phyloP scores from a whole-genome alignment of 2,113 vertebrate genomes.

The Tautogolabrus adspersus region DNA sequence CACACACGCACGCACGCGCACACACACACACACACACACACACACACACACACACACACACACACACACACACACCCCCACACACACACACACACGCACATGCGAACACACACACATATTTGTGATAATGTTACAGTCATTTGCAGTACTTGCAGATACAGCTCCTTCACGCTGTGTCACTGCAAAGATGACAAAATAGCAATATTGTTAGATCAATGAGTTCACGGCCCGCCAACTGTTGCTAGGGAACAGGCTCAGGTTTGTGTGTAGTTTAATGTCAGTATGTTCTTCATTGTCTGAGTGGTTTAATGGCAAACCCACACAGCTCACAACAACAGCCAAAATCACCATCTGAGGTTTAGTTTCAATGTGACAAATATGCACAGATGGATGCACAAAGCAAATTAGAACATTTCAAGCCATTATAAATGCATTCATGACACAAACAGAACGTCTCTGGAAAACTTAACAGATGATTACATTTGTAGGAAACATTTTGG shows the following conservation, averaged over 20 bases:
- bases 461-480: conserved; percentile 6
- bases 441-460: conserved; percentile 29
- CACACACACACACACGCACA: not conserved
- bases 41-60: conserved; percentile 21
- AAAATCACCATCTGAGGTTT: conserved; percentile 60
- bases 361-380: conserved; percentile 41
- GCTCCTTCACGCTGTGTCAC: not conserved
- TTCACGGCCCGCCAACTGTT: conserved; percentile 53
- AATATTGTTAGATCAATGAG: conserved; percentile 49
- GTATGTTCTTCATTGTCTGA: conserved; percentile 26
- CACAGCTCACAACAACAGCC: not conserved
- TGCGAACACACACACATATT: not conserved
- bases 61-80: not conserved
- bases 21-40: conserved; percentile 1
- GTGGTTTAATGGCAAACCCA: conserved; percentile 43
- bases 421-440: conserved; percentile 19
- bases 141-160: too few relatives aligned
- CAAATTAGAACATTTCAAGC: not conserved
- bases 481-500: conserved; percentile 11
- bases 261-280: conserved; percentile 2
- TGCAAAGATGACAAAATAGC: conserved; percentile 12
- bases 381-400: conserved; percentile 17
- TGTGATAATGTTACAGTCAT: conserved; percentile 11
- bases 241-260: conserved; percentile 64
- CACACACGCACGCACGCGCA: not conserved